Percentiles rank a stretch among this genome's conserved stretches.
These are phyloP conservation scores for Psilopsiagon aurifrons DNA, from an alignment of 2,113 vertebrate species.

Conservation along the genomic window DNA sequence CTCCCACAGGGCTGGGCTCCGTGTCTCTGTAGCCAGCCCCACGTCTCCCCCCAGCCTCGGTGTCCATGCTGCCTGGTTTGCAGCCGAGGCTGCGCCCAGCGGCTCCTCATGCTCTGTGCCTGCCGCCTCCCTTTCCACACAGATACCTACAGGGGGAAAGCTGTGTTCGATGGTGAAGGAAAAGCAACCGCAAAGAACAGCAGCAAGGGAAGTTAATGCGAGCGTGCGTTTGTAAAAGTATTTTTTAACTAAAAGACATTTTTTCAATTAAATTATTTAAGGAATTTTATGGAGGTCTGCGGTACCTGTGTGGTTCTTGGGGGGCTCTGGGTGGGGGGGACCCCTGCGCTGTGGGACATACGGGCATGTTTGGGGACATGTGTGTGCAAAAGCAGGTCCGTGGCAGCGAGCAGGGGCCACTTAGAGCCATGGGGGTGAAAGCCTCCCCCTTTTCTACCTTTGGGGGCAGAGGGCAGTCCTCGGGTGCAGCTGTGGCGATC, in stretches of 20 bases:
- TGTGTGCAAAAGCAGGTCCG: not conserved
- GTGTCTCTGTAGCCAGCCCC: not conserved
- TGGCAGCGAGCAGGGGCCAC: not conserved
- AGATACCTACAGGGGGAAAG: slow-evolving; percentile 38
- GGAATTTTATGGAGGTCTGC: slow-evolving; percentile 74
- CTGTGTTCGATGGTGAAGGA: slow-evolving; percentile 75
- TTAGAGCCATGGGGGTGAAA: fast-evolving
- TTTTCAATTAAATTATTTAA: slow-evolving; percentile 96
- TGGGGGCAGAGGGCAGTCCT: not conserved
- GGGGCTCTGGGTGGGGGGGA: not conserved
- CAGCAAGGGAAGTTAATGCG: slow-evolving; percentile 74
- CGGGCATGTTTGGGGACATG: not conserved
- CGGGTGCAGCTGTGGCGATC: fast-evolving
- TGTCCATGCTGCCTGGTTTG: not conserved
- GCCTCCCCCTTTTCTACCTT: not conserved
- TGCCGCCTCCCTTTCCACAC: not conserved
- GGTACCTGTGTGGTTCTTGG: slow-evolving; percentile 3
- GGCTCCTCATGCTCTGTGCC: not conserved
- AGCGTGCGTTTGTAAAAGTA: slow-evolving; percentile 87
- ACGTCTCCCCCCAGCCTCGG: fast-evolving
- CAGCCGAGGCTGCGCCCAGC: not conserved
- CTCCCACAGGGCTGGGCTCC: not conserved
- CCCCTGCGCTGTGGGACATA: not conserved
- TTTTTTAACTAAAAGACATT: slow-evolving; percentile 85
- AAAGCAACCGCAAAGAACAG: not conserved